Conservation (phyloP, 1,140 invertebrate genomes). For the Drosophila trapezifrons region DNA sequence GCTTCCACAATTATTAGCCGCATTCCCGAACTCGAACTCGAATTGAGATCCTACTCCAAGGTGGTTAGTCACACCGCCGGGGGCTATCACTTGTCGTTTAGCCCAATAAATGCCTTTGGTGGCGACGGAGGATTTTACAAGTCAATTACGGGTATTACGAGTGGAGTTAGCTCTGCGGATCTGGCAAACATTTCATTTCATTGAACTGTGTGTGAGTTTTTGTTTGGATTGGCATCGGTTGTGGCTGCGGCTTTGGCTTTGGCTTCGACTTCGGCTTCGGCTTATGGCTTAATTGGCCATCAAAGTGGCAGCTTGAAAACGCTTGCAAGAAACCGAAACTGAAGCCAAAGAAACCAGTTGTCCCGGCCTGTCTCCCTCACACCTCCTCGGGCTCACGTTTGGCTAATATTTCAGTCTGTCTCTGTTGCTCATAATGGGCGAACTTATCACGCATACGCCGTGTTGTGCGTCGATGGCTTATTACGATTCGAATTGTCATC, state of each 20-base stretch:
- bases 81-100: slow-evolving; percentile 24
- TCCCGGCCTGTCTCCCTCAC: not conserved
- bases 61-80: slow-evolving; percentile 3
- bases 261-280: slow-evolving; percentile 10
- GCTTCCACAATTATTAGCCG: slow-evolving; percentile 6
- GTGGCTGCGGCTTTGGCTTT: too few species aligned
- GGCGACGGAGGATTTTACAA: slow-evolving; percentile 37
- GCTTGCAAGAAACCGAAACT: slow-evolving; percentile 39
- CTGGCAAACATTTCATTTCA: slow-evolving; percentile 71
- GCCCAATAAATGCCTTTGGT: slow-evolving; percentile 42
- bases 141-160: slow-evolving; percentile 53
- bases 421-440: slow-evolving; percentile 41
- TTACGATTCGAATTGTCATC: slow-evolving; percentile 69
- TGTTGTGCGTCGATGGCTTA: slow-evolving; percentile 66
- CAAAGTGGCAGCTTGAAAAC: slow-evolving; percentile 49
- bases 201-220: slow-evolving; percentile 56
- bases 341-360: slow-evolving; percentile 58
- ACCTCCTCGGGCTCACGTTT: not conserved
- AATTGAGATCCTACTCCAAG: not conserved
- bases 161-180: not conserved
- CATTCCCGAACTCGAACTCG: not conserved
- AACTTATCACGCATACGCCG: slow-evolving; percentile 73
- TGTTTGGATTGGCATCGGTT: slow-evolving; percentile 32
- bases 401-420: not conserved
- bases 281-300: slow-evolving; percentile 75